Base-by-base conservation (phyloP, 2,888 invertebrate species). In the Amphipyra tragopoginis region DNA sequence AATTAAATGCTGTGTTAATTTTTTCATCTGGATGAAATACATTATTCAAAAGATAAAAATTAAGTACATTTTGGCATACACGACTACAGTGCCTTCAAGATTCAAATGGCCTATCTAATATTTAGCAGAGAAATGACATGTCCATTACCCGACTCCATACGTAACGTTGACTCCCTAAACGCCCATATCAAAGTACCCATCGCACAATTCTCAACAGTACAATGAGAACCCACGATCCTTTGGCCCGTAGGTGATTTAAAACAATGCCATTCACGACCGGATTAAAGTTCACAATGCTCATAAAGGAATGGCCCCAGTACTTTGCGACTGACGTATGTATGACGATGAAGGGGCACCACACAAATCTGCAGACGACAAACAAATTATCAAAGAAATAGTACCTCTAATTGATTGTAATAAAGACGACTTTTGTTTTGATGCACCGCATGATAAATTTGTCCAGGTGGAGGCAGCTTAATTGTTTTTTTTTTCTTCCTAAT, bases 231-330 rank as follows among this genome's bases (percentile, higher is more conserved):
- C 74, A 70, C 63, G 70, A 76, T 72, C 80, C 80, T 84, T 83
- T 79, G 77, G 81, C 70, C 84, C 84, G 84, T 84, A 86, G 86
- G 86, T 86, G 86, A 81, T 85, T 87, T 82, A 83, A 80, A 91
- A 94, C 93, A 93, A 93, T 89, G 86, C 90, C 89, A 88, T 92
- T 92, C 89, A 91, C 84, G 80, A 82, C 85, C 86, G 86, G 85
- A 92, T 91, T 88, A 89, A 86, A 90, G 86, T 88, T 89, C 92
- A 93, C 92, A 93, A 92, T 89, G 90, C 91, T 93, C 92, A 91
- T 91, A 90, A 93, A 90, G 91, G 89, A 89, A 92, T 87, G 79
- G 88, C 90, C 88, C 75, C 78, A 88, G 91, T 86, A 80, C 85
- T 86, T 81, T 82, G 81, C 84, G 72, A 82, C 82, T 84, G 86